Base-by-base conservation (phyloP, 2,888 invertebrate genomes). In the Epinotia brunnichana region DNA sequence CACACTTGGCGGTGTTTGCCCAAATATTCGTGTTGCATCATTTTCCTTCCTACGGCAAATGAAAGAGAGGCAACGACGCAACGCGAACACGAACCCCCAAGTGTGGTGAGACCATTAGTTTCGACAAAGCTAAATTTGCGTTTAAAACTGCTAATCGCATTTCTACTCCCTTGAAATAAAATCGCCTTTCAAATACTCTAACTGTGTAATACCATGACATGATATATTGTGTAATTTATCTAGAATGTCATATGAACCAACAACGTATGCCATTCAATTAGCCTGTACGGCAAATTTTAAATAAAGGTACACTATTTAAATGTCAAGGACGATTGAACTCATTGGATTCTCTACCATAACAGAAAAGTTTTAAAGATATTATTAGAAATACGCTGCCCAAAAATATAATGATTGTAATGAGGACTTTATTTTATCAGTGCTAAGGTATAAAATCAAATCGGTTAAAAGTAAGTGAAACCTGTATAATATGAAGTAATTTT, bases 401-500 rank as follows among this genome's bases (percentile, higher is more conserved):
- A 48, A n/a, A 5, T 48, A 48, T 4, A 48, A 48, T 48, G 1
- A 5, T 48, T 48, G n/a, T 48, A 48, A 35, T 35, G 9, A 35
- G 35, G 15, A 48, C 48, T n/a, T 7, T 48, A n/a, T 48, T n/a
- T n/a, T 1, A 2, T n/a, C n/a, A n/a, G 5, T n/a, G n/a, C n/a
- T 48, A n/a, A 48, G 48, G 48, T 48, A 7, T 4, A 48, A 48
- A 3, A 48, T 48, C n/a, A 7, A 48, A 48, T 48, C 4, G 3
- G n/a, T n/a, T 48, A 48, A 15, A 48, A 48, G 5, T n/a, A 48
- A 48, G 15, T 7, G 44, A 11, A 13, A 11, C 41, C 13, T 13
- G 3, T n/a, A n/a, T n/a, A n/a, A 44, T n/a, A 48, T n/a, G 13
- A 48, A 61, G 41, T 21, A 29, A 62, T 48, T 62, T 62, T 29